These are phyloP conservation scores for Diplodus puntazzo DNA, from an alignment of 2,797 vertebrate genomes.

Conservation along the genomic window DNA sequence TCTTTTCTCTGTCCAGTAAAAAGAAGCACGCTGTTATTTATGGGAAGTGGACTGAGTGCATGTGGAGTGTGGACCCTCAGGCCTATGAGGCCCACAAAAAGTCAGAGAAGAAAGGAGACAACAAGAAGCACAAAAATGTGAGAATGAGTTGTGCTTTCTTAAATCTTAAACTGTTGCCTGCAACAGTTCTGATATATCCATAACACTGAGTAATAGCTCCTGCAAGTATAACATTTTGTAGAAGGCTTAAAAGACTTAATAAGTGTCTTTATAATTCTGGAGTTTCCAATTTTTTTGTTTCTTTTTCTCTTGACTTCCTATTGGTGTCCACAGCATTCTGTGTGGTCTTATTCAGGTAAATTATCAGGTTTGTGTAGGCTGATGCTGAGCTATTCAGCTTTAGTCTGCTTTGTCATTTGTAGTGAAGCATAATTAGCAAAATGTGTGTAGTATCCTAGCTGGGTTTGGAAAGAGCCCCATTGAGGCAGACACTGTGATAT, in stretches of 20 bases:
- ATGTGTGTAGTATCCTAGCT: neutral
- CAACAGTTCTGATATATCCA: neutral
- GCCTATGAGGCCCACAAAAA: constrained; percentile 90
- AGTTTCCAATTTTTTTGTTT: neutral
- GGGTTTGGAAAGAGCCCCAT: neutral
- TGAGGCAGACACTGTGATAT: neutral
- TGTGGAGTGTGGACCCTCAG: constrained; percentile 93
- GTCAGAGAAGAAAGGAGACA: constrained; percentile 89
- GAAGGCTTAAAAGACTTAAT: neutral
- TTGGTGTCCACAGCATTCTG: constrained; percentile 27
- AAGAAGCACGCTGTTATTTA: constrained; percentile 96
- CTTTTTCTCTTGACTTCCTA: constrained; percentile 13
- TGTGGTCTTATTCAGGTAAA: constrained; percentile 39
- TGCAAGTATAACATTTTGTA: neutral
- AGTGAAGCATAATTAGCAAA: neutral
- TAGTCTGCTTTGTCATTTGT: constrained; percentile 23
- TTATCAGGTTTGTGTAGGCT: constrained; percentile 10
- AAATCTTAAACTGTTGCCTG: neutral
- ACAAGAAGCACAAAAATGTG: constrained; percentile 88
- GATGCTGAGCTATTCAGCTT: neutral
- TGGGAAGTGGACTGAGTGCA: constrained; percentile 97
- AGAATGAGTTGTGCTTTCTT: constrained; percentile 28
- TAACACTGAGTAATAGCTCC: too few species aligned
- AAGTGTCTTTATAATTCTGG: neutral
- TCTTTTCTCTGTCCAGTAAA: constrained; percentile 83